Base-by-base conservation (phyloP, 1,140 invertebrate species). In the Ceratosolen fusciceps region DNA sequence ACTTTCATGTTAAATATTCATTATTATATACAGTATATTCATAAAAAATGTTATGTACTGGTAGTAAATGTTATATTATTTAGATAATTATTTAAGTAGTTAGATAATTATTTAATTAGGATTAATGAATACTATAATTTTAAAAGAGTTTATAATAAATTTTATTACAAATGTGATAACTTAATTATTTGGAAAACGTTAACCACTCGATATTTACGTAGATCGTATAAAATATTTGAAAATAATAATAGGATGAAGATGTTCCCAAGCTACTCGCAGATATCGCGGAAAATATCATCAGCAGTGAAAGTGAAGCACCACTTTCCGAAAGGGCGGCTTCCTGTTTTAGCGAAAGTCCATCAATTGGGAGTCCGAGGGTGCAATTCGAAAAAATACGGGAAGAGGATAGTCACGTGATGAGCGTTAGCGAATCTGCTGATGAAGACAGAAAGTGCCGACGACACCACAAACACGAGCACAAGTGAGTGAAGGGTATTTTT, bases 381-480 rank as follows among this genome's bases (percentile, higher is more conserved):
- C 91, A 91, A 78, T 91, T 91, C 76, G 87, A 91, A 52, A 87
- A 87, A 0, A 87, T 90, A 39, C 86, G 84, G 47, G 88, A 90
- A 54, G 88, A 90, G 54, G 85, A 85, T 16, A 80, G 68, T 58
- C 80, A 65, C 74, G 74, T 80, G 34, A 77, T 83, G 12, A 81
- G 82, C 24, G 71, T 49, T 24, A 83, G 81, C 74, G 83, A 84
- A 70, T 71, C 67, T 19, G 29, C 65, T 60, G 86, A 88, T 0
- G 88, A 90, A 5, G 87, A 90, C 56, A 84, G 85, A 14, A 87
- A 87, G 79, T 78, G 83, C 31, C 85, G 88, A 21, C 83, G 88
- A 39, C 89, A 89, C 34, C 88, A 88, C 29, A 89, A 89, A 72
- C 86, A 85, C 81, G 91, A 92, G 77, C 90, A 91, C 85, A 91